A percentile compares a stretch with the other conserved stretches of the same genome.
phyloP scores from a whole-genome alignment of 2,888 invertebrate genomes.

The Ophonus ardosiacus region DNA sequence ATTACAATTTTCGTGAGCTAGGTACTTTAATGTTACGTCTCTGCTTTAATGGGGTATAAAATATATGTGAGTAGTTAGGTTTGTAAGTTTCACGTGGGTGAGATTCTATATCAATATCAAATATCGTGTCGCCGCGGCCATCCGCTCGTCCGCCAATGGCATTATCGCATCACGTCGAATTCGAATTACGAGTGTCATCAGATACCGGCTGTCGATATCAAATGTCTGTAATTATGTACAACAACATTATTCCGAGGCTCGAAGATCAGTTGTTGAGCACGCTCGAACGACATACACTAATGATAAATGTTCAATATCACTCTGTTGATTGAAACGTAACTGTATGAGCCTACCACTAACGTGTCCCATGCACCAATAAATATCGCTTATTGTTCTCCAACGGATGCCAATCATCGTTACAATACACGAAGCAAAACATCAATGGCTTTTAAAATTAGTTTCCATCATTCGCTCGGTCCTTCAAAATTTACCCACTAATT shows the following conservation, averaged over 20 bases:
- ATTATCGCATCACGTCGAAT: constrained; percentile 51
- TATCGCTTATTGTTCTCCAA: constrained; percentile 6
- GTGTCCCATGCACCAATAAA: neutral
- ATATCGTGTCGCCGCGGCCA: constrained; percentile 11
- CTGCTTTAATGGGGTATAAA: too few species aligned
- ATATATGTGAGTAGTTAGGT: too few species aligned
- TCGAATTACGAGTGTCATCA: constrained; percentile 57
- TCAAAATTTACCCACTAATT: too few species aligned
- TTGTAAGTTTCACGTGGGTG: neutral
- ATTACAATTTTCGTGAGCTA: too few species aligned
- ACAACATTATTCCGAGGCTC: constrained; percentile 16
- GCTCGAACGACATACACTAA: constrained; percentile 20
- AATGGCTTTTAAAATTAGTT: too few species aligned
- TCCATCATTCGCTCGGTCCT: too few species aligned
- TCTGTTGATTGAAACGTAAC: constrained; percentile 32
- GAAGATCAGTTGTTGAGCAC: constrained; percentile 36
- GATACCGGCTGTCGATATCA: constrained; percentile 51
- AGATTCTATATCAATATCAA: constrained; percentile 6
- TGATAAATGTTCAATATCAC: constrained; percentile 41
- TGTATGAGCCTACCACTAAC: neutral
- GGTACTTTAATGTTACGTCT: too few species aligned
- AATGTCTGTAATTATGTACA: constrained; percentile 55
- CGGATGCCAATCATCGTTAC: neutral
- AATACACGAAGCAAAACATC: too few species aligned
- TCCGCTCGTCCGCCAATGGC: neutral